Evolutionary conservation across 2,113 vertebrate genomes (phyloP), one percentile per base, ranked within the genome.

Genomic region (Xyliphius kryptos): DNA sequence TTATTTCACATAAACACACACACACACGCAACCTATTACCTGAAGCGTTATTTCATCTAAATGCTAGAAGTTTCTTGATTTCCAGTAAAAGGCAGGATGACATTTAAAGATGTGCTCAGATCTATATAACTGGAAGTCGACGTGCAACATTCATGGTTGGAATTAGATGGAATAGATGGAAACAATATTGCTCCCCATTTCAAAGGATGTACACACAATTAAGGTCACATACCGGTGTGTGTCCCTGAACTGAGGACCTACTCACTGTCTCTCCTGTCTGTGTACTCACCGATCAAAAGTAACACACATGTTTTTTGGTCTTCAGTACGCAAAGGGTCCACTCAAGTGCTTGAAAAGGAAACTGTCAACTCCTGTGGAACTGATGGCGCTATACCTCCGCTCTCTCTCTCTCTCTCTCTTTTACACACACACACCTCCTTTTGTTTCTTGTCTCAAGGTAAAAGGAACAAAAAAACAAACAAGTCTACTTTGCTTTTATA

Each of bases 401-500:
- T 43, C 46, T 52, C 56, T 36, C 21, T 65, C 68, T 80, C 80
- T 83, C 76, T 71, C 75, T 81, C 63, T 63, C 49, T 53, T 61
- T 72, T 76, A 69, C 49, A 63, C 19, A 52, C 49, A 63, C 49
- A 21, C 26, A 67, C 32, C 21, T 41, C 49, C 44, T 20, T 56
- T 26, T 19, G 38, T 53, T 52, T 76, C 52, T 50, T 10, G 37
- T 79, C 86, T 85, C 83, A 86, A 86, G 82, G 85, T 82, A 83
- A 81, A 72, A 74, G 80, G 70, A 72, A 79, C 62, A 90, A 92
- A 90, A 90, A 90, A 91, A 90, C 87, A 92, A 94, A 93, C 89
- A 92, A 92, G 89, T 91, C 90, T 86, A 83, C 91, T 89, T 92
- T 91, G 67, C 70, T 75, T 72, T 59, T 62, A 86, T 91, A 92